These are phyloP conservation scores for Petrocephalus sullivani DNA, from an alignment of 2,797 vertebrate species.

Conservation along the genomic window DNA sequence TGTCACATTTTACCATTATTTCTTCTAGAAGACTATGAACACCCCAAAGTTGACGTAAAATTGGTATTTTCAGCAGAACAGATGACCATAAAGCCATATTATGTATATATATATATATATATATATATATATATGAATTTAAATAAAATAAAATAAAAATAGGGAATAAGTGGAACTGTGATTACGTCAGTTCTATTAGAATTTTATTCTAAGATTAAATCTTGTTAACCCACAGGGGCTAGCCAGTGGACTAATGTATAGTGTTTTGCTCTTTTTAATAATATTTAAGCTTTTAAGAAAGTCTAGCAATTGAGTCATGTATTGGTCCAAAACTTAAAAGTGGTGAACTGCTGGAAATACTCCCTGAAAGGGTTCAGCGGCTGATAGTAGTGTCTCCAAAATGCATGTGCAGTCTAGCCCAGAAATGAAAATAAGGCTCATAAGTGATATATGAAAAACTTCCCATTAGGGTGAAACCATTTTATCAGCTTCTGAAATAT, in stretches of 20 bases:
- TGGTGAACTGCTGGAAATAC: not conserved
- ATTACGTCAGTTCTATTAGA: not conserved
- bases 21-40: not conserved
- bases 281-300: not conserved
- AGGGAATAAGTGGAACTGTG: not conserved
- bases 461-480: not conserved
- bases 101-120: not conserved
- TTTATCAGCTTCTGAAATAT: not conserved
- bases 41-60: constrained; percentile 7
- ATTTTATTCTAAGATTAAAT: not conserved
- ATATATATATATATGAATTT: not conserved
- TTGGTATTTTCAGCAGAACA: not conserved
- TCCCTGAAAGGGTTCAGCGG: not conserved
- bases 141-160: not conserved
- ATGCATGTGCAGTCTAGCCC: not conserved
- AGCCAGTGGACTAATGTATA: not conserved
- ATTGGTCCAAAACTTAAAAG: not conserved
- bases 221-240: not conserved
- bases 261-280: not conserved
- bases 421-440: not conserved
- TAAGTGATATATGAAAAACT: not conserved
- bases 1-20: constrained; percentile 8
- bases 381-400: not conserved
- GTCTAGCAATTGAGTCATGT: not conserved
- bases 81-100: not conserved